Evolutionary conservation across 2,113 vertebrate species (phyloP).

Genomic region (Brachionichthys hirsutus): DNA sequence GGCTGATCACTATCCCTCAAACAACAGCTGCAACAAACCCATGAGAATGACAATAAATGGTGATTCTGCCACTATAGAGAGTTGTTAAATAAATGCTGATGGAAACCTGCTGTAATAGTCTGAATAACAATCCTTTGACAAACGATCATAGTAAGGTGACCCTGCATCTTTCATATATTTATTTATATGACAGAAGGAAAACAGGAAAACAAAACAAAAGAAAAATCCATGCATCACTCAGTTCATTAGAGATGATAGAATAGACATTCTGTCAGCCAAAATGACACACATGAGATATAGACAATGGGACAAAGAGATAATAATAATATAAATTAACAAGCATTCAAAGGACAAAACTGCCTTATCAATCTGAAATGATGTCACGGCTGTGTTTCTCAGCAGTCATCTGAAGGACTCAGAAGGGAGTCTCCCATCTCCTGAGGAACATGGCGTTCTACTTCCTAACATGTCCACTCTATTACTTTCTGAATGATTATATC

Average conservation of each 20-base stretch:
- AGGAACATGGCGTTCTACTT: slow-evolving; percentile 57
- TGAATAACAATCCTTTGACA: slow-evolving; percentile 42
- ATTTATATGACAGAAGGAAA: slow-evolving; percentile 56
- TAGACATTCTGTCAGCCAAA: background rate
- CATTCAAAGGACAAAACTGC: background rate
- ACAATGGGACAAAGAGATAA: slow-evolving; percentile 5
- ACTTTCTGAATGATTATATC: slow-evolving; percentile 66
- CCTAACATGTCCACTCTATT: slow-evolving; percentile 56
- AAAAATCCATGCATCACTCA: background rate
- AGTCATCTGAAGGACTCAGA: slow-evolving; percentile 24
- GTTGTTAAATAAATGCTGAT: slow-evolving; percentile 31
- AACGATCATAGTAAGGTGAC: slow-evolving; percentile 15
- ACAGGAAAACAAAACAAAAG: slow-evolving; percentile 24
- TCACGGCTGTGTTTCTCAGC: slow-evolving; percentile 34
- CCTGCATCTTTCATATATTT: slow-evolving; percentile 40
- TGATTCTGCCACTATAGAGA: slow-evolving; percentile 28
- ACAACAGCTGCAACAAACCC: slow-evolving; percentile 37
- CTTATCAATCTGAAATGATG: slow-evolving; percentile 25
- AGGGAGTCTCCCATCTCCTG: slow-evolving; percentile 44
- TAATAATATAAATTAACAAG: background rate
- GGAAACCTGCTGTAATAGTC: slow-evolving; percentile 38
- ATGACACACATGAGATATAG: background rate
- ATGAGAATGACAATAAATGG: slow-evolving; percentile 31
- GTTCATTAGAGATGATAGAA: no score
- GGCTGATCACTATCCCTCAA: slow-evolving; percentile 4